These are phyloP conservation scores for Phalacrocorax carbo DNA, from an alignment of 2,113 vertebrate species.

Conservation along the genomic window DNA sequence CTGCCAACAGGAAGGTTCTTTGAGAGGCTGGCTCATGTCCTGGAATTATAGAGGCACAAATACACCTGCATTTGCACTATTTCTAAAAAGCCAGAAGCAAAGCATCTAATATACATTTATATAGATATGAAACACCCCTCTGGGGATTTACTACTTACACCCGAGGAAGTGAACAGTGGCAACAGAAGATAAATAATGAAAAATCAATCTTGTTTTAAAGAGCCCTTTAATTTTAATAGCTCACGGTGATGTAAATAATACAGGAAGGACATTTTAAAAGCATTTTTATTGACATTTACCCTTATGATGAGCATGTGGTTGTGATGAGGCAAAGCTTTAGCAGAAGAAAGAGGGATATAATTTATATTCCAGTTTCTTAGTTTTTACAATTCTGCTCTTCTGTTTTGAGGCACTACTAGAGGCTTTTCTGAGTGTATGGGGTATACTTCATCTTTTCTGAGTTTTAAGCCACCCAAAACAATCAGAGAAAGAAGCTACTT, in stretches of 20 bases:
- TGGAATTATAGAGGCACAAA: background rate
- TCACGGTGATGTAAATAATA: background rate
- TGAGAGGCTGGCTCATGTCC: background rate
- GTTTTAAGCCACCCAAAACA: background rate
- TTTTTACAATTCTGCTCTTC: background rate
- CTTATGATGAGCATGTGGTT: background rate
- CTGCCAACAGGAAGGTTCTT: background rate
- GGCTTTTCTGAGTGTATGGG: background rate
- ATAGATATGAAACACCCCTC: background rate
- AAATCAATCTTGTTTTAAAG: background rate
- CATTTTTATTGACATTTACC: slow-evolving; percentile 18
- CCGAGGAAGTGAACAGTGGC: background rate
- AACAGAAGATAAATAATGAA: slow-evolving; percentile 26
- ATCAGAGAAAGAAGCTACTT: background rate
- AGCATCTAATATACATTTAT: background rate
- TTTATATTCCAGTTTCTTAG: background rate
- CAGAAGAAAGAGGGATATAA: background rate
- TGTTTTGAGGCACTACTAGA: background rate
- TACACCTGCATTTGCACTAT: background rate
- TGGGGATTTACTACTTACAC: background rate
- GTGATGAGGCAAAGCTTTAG: background rate
- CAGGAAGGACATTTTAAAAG: background rate
- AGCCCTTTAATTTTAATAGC: slow-evolving; percentile 1
- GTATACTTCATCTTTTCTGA: background rate
- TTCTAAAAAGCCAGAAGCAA: background rate